Conservation (phyloP, 2,797 vertebrate species). For the Acestrorhynchus altus region DNA sequence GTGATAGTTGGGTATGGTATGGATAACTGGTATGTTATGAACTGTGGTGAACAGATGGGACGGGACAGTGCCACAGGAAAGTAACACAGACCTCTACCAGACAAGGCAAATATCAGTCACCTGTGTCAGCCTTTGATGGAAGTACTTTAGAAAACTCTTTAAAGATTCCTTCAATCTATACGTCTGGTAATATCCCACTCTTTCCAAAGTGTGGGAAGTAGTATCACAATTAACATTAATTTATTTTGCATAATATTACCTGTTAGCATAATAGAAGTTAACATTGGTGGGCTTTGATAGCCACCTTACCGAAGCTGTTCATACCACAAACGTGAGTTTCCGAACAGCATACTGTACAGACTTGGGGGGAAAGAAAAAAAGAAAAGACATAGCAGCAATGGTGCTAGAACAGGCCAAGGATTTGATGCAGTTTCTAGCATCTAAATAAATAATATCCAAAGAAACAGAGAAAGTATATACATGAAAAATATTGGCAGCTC, state of each 20-base stretch:
- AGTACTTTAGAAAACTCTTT: constrained; percentile 37
- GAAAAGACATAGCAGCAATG: constrained; percentile 52
- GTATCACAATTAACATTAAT: constrained; percentile 5
- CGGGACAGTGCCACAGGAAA: constrained; percentile 23
- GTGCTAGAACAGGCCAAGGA: constrained; percentile 47
- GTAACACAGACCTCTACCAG: constrained; percentile 14
- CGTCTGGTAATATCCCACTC: constrained; percentile 8
- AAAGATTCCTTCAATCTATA: not conserved
- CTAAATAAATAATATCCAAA: constrained; percentile 59
- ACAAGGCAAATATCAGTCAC: constrained; percentile 18
- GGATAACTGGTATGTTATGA: constrained; percentile 46
- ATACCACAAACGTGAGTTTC: constrained; percentile 35
- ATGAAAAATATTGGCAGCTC: constrained; percentile 40
- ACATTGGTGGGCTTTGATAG: constrained; percentile 36
- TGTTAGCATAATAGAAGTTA: constrained; percentile 39
- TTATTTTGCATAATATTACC: constrained; percentile 54
- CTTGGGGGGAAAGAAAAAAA: constrained; percentile 29
- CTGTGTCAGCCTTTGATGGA: constrained; percentile 30
- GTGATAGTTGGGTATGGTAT: constrained; percentile 45
- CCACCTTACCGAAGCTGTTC: constrained; percentile 44
- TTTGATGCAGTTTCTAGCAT: constrained; percentile 43
- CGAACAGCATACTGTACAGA: constrained; percentile 55
- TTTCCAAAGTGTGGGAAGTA: constrained; percentile 13
- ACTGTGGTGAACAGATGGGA: constrained; percentile 57
- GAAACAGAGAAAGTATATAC: constrained; percentile 40